Percentiles rank a stretch among this genome's conserved stretches.
These are phyloP conservation scores for Lepidocyrtinus sp. DNA, from an alignment of 2,888 invertebrate species.

Conservation along the genomic window DNA sequence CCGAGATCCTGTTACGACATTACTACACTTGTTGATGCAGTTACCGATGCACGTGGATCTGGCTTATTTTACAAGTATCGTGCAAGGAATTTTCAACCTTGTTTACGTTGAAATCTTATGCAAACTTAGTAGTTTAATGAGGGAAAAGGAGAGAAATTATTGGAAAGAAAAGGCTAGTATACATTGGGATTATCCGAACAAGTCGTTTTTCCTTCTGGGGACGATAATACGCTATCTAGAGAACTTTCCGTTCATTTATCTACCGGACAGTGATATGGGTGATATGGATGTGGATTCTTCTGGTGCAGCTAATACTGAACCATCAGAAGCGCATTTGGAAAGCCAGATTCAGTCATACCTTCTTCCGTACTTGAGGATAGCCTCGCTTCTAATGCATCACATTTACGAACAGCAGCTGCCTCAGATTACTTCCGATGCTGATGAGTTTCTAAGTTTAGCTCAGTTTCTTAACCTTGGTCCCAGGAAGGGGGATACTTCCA, in stretches of 20 bases:
- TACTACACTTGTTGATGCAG: constrained; percentile 89
- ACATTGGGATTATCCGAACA: constrained; percentile 60
- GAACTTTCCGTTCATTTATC: constrained; percentile 76
- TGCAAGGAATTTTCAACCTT: constrained; percentile 90
- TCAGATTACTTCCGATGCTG: constrained; percentile 70
- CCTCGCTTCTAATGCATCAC: constrained; percentile 87
- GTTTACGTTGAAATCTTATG: constrained; percentile 91
- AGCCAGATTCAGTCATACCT: constrained; percentile 83
- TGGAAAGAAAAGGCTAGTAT: constrained; percentile 70
- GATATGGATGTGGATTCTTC: constrained; percentile 60
- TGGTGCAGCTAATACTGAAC: constrained; percentile 37
- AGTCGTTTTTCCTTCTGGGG: constrained; percentile 70
- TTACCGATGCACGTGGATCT: constrained; percentile 89
- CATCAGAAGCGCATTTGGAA: constrained; percentile 71
- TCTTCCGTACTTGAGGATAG: constrained; percentile 87
- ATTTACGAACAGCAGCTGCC: constrained; percentile 77
- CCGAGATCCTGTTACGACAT: constrained; percentile 87
- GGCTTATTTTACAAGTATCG: constrained; percentile 90
- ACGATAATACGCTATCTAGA: constrained; percentile 75
- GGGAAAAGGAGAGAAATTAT: constrained; percentile 77
- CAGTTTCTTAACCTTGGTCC: constrained; percentile 81
- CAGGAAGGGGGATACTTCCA: not conserved
- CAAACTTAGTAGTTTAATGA: constrained; percentile 82
- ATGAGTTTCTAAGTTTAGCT: constrained; percentile 85
- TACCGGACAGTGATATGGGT: constrained; percentile 75